Percentiles rank a stretch among this genome's conserved stretches.
These are phyloP conservation scores for Hyles vespertilio DNA, from an alignment of 1,140 invertebrate genomes.

Conservation along the genomic window DNA sequence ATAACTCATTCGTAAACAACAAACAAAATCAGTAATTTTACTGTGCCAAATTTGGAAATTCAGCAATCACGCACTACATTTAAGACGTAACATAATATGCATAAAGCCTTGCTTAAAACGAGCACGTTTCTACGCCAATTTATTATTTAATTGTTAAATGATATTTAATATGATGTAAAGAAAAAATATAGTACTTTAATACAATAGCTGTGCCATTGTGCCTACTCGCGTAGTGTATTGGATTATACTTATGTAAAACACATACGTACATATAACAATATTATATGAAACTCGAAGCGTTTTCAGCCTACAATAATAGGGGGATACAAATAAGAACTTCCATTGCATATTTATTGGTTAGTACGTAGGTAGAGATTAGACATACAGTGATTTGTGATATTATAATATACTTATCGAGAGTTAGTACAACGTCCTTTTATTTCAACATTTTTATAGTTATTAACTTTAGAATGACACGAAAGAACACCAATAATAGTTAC, in stretches of 20 bases:
- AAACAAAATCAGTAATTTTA: no score
- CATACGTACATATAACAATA: conserved; percentile 8
- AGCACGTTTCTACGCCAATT: not conserved
- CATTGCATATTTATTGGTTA: conserved; percentile 44
- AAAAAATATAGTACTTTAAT: conserved; percentile 15
- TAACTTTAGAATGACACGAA: conserved; percentile 58
- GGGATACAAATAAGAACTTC: conserved; percentile 34
- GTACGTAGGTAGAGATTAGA: conserved; percentile 51
- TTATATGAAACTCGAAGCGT: conserved; percentile 7
- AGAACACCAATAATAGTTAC: conserved; percentile 64
- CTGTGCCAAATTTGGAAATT: no score
- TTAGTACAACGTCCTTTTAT: conserved; percentile 68
- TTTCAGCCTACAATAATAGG: conserved; percentile 15
- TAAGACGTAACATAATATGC: no score
- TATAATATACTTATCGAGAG: conserved; percentile 64
- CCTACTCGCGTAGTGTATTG: conserved; percentile 34
- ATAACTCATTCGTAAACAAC: no score
- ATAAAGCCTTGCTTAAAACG: no score
- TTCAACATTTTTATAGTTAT: conserved; percentile 61
- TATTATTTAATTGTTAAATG: conserved; percentile 3
- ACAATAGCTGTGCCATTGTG: conserved; percentile 54
- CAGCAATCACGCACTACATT: no score
- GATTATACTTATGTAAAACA: conserved; percentile 1
- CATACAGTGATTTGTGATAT: conserved; percentile 72
- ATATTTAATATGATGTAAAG: not conserved